Evolutionary conservation across 2,113 vertebrate genomes (phyloP).

Genomic region (Pristiophorus japonicus): DNA sequence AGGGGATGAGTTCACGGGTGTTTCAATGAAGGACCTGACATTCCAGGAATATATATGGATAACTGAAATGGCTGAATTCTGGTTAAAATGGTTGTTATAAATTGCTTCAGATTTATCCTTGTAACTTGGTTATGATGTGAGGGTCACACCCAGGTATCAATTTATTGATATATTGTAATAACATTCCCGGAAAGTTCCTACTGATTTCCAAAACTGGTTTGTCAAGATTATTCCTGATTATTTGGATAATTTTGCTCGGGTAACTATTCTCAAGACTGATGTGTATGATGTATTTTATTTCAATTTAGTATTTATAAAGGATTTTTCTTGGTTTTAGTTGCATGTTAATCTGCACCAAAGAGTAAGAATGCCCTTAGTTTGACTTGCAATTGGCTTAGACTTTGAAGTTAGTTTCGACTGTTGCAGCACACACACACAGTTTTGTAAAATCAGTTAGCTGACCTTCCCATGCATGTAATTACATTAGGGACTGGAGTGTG

Average conservation of each 20-base stretch:
- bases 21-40: too few species aligned
- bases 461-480: not conserved
- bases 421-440: not conserved
- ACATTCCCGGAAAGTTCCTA: not conserved
- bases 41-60: too few species aligned
- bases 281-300: not conserved
- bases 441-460: not conserved
- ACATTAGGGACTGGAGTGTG: not conserved
- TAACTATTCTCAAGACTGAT: not conserved
- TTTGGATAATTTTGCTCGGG: not conserved
- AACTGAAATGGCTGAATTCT: too few species aligned
- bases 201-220: not conserved
- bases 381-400: not conserved
- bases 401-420: not conserved
- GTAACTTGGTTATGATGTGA: not conserved
- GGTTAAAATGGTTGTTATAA: not conserved
- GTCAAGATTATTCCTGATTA: not conserved
- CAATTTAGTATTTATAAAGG: not conserved
- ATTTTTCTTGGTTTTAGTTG: not conserved
- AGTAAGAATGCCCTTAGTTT: not conserved
- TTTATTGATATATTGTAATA: not conserved
- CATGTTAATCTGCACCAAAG: not conserved
- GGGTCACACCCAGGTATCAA: not conserved
- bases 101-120: not conserved
- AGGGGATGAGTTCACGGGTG: too few species aligned